phyloP scores from a whole-genome alignment of 1,140 invertebrate genomes.

The Saccostrea echinata region DNA sequence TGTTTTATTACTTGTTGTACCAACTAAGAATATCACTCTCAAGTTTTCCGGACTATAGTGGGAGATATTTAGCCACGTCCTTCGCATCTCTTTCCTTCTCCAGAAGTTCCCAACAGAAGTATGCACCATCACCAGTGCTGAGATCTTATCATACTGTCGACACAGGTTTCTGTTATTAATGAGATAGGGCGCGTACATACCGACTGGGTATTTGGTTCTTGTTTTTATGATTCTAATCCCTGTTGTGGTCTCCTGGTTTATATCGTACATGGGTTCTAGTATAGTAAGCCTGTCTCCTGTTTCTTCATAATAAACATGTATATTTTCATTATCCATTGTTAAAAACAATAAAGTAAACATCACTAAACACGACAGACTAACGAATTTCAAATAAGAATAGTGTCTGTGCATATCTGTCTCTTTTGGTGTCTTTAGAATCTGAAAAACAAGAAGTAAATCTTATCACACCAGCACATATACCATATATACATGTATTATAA shows the following conservation, averaged over 20 bases:
- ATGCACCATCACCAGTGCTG: conserved; percentile 72
- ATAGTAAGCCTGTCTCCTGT: not conserved
- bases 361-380: not conserved
- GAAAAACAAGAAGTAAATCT: not conserved
- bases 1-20: conserved; percentile 80
- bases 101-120: conserved; percentile 70
- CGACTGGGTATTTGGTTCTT: conserved; percentile 58
- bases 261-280: not conserved
- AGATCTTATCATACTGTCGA: conserved; percentile 58
- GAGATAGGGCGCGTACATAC: conserved; percentile 60
- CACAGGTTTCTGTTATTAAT: conserved; percentile 68
- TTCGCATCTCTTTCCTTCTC: conserved; percentile 67
- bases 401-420: not conserved
- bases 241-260: not conserved
- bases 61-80: conserved; percentile 74
- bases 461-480: no score
- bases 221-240: not conserved
- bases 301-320: not conserved
- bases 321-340: conserved; percentile 12
- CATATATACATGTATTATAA: no score
- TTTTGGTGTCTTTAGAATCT: not conserved
- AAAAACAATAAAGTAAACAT: not conserved
- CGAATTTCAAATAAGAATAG: not conserved
- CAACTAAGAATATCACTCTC: conserved; percentile 85
- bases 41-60: conserved; percentile 61